Conservation (phyloP, 2,888 invertebrate genomes). For the Lasioglossum morio region DNA sequence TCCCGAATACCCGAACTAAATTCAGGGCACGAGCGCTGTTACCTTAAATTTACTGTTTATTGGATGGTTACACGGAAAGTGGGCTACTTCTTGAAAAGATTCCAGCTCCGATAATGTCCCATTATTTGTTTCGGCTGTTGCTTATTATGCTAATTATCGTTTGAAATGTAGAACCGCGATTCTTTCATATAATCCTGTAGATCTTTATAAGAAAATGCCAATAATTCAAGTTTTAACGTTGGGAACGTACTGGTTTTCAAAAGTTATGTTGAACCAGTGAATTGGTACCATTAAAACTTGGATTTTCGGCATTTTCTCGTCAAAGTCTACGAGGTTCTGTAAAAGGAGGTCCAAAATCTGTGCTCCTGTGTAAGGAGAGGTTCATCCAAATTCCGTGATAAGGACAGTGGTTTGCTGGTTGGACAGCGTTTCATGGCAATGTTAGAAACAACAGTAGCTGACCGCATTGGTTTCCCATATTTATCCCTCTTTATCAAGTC, state of each 20-base stretch:
- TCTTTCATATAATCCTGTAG: too few relatives aligned
- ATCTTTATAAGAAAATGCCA: too few relatives aligned
- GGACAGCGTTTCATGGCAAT: not conserved
- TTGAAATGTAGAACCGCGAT: too few relatives aligned
- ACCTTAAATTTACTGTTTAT: conserved; percentile 1
- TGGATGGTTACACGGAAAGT: not conserved
- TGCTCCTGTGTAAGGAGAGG: too few relatives aligned
- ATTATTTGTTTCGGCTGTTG: not conserved
- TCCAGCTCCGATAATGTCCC: not conserved
- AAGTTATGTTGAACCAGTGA: too few relatives aligned
- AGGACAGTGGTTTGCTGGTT: not conserved
- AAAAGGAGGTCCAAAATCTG: too few relatives aligned
- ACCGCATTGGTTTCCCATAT: not conserved
- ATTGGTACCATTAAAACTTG: too few relatives aligned
- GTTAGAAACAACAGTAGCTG: not conserved
- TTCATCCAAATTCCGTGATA: not conserved
- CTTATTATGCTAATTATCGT: not conserved
- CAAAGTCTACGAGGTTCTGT: too few relatives aligned
- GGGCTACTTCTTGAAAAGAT: conserved; percentile 6
- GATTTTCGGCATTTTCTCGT: too few relatives aligned
- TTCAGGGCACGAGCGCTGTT: not conserved
- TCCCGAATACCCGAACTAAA: conserved; percentile 7
- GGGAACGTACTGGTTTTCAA: too few relatives aligned
- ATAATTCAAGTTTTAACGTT: too few relatives aligned
- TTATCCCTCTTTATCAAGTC: not conserved